phyloP scores from a whole-genome alignment of 2,888 invertebrate genomes.

The Drosophila maculinotata region DNA sequence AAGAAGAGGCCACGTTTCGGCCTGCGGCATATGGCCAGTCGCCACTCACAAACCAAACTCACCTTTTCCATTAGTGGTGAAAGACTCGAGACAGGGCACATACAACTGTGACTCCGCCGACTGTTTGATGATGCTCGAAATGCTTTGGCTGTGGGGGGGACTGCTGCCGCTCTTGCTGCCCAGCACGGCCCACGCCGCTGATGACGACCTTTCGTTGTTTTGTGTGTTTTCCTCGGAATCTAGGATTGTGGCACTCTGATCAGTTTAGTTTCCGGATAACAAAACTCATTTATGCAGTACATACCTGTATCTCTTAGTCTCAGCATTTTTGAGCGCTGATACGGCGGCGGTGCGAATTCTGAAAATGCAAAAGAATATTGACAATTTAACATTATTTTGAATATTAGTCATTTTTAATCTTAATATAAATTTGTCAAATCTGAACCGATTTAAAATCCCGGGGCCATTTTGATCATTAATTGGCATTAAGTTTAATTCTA shows the following conservation, averaged over 20 bases:
- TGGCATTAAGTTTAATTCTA: no score
- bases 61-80: conserved; percentile 95
- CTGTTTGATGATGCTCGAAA: conserved; percentile 65
- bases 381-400: neutral
- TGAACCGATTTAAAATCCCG: no score
- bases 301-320: conserved; percentile 92
- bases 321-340: conserved; percentile 90
- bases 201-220: conserved; percentile 71
- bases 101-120: conserved; percentile 61
- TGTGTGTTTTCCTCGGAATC: conserved; percentile 88
- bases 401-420: no score
- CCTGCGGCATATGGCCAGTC: conserved; percentile 7
- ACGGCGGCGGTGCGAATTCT: conserved; percentile 94
- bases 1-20: conserved; percentile 25
- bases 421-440: no score
- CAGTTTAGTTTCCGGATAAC: conserved; percentile 14
- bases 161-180: conserved; percentile 51
- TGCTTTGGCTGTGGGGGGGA: conserved; percentile 55
- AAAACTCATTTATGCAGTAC: conserved; percentile 57
- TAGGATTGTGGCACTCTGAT: conserved; percentile 33
- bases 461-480: no score
- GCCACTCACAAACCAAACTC: conserved; percentile 83
- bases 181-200: conserved; percentile 48
- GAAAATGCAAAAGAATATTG: conserved; percentile 32
- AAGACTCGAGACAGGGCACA: conserved; percentile 87